These are phyloP conservation scores for Rhinogobio ventralis DNA, from an alignment of 2,797 vertebrate species.

Conservation along the genomic window DNA sequence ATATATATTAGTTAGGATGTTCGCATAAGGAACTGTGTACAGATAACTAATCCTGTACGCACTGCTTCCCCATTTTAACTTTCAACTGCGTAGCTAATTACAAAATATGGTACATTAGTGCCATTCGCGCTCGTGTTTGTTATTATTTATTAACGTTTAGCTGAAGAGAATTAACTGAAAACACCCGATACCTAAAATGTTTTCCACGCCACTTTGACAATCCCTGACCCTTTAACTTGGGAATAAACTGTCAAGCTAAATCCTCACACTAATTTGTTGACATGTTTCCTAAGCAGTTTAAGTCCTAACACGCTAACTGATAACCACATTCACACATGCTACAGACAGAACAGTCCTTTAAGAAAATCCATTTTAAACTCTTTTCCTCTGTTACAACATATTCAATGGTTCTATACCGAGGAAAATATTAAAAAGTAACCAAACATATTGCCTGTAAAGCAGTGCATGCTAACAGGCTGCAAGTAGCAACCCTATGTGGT, in stretches of 20 bases:
- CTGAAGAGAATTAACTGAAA: neutral
- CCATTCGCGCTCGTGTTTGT: neutral
- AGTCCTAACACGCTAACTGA: conserved; percentile 28
- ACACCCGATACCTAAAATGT: neutral
- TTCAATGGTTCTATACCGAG: neutral
- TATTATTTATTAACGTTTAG: neutral
- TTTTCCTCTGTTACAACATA: neutral
- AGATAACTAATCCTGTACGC: neutral
- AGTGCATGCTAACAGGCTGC: conserved; percentile 18
- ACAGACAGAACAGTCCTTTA: neutral
- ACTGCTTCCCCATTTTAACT: conserved; percentile 39
- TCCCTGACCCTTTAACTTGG: conserved; percentile 23
- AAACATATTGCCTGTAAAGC: neutral
- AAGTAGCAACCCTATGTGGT: neutral
- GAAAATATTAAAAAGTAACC: neutral
- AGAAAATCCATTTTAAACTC: neutral
- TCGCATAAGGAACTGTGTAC: neutral
- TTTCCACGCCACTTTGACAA: neutral
- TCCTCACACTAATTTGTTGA: conserved; percentile 48
- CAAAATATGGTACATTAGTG: conserved; percentile 19
- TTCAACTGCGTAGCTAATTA: conserved; percentile 38
- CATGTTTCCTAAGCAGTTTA: conserved; percentile 38
- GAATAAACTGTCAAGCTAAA: conserved; percentile 44
- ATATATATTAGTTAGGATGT: too few species aligned
- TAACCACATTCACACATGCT: neutral